These are phyloP conservation scores for Drosophila equinoxialis DNA, from an alignment of 1,140 invertebrate genomes.

Conservation along the genomic window DNA sequence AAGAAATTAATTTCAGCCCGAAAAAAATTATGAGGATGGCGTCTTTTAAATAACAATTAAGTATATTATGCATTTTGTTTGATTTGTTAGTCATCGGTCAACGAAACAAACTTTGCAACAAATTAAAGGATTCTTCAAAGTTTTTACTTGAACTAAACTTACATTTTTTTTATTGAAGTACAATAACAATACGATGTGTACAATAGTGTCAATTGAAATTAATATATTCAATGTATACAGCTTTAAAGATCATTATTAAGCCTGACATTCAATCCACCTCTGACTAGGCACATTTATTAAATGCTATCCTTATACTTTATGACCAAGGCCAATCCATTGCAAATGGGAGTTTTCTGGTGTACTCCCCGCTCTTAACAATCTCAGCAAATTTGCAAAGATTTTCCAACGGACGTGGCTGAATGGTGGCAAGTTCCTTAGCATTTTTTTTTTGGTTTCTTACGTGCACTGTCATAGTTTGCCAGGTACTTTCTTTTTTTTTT, in stretches of 20 bases:
- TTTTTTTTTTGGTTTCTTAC: constrained; percentile 37
- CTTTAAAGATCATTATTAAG: not conserved
- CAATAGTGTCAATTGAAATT: too few relatives aligned
- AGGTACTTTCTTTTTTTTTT: constrained; percentile 58
- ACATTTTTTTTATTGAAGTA: too few relatives aligned
- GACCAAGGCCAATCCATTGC: constrained; percentile 32
- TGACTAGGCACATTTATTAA: not conserved
- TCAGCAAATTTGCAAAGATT: constrained; percentile 71
- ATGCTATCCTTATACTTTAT: constrained; percentile 5
- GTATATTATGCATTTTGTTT: too few relatives aligned
- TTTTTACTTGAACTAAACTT: too few relatives aligned
- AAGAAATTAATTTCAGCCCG: too few relatives aligned
- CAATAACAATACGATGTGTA: too few relatives aligned
- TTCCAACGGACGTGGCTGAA: constrained; percentile 43
- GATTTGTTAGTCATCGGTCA: too few relatives aligned
- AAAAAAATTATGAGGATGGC: too few relatives aligned
- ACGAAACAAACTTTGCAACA: too few relatives aligned
- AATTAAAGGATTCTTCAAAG: too few relatives aligned
- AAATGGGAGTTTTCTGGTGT: not conserved
- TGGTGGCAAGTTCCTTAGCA: constrained; percentile 48
- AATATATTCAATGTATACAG: not conserved
- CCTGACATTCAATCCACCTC: not conserved
- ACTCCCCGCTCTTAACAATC: not conserved
- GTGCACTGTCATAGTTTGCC: constrained; percentile 78
- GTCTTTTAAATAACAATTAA: too few relatives aligned